Conservation (phyloP, 2,797 vertebrate species). For the Epinephelus coioides region DNA sequence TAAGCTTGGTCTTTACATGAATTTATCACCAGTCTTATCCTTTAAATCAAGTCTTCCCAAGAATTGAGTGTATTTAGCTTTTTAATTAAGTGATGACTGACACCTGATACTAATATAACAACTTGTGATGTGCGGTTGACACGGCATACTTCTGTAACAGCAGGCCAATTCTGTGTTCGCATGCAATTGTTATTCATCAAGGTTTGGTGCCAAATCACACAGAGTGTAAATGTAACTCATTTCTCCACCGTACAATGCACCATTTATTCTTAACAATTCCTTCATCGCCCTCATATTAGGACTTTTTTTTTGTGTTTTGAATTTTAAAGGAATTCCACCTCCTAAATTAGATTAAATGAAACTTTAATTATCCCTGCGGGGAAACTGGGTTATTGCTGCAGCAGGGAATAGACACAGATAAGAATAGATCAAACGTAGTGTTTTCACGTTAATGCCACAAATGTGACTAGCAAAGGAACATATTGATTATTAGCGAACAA, state of each 20-base stretch:
- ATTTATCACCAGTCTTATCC: not conserved
- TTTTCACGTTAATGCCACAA: constrained; percentile 54
- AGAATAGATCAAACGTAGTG: constrained; percentile 68
- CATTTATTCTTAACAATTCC: constrained; percentile 27
- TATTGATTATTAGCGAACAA: constrained; percentile 32
- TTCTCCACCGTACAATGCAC: constrained; percentile 12
- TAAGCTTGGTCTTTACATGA: not conserved
- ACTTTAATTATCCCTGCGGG: constrained; percentile 78
- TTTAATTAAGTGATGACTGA: constrained; percentile 21
- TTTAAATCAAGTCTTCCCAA: not conserved
- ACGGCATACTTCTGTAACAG: constrained; percentile 1
- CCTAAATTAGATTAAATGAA: constrained; percentile 77
- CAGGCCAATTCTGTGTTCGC: not conserved
- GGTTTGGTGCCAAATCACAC: not conserved
- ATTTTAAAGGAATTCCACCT: constrained; percentile 69
- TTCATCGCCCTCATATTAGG: constrained; percentile 13
- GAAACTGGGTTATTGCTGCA: constrained; percentile 65
- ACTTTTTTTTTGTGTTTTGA: constrained; percentile 46
- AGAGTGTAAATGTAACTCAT: constrained; percentile 6
- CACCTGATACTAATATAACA: constrained; percentile 5
- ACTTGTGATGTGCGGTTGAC: constrained; percentile 23
- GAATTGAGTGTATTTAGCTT: not conserved
- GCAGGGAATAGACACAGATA: constrained; percentile 57
- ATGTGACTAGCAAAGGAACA: constrained; percentile 56
- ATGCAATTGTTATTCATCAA: not conserved